Evolutionary conservation across 2,113 vertebrate genomes (phyloP), one percentile per base, ranked within the genome.

Genomic region (Ranitomeya imitator): DNA sequence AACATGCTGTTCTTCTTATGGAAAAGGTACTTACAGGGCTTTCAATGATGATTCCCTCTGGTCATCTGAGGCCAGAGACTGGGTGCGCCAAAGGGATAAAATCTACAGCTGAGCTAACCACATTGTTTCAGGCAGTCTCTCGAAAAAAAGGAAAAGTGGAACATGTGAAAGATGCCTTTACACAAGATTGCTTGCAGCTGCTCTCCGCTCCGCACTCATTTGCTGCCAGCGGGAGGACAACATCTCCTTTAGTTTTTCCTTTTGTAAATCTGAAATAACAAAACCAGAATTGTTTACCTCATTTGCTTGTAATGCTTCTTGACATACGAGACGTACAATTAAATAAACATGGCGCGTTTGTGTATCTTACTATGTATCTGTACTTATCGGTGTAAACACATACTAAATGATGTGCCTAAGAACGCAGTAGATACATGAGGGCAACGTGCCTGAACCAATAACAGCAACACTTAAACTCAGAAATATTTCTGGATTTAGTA

Each of bases 111-210:
- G 52, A 76, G 65, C 86, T 88, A 61, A 88, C 79, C 86, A 11
- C 79, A 76, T 83, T 76, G 67, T 88, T 88, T 88, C 26, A 79
- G 74, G 76, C 61, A 86, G 60, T 78, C 73, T 86, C 73, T 81
- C 57, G 57, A 76, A 80, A 45, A 31, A 80, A 74, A 45, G 78
- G 31, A 74, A 61, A 76, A 82, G 67, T 73, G 45, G 79, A 88
- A 61, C 37, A 83, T 73, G 52, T 61, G 19, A 76, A 52, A 8
- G 86, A 76, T 83, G 67, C 86, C 23, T 81, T 81, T 12, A 80
- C 78, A 87, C 61, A 59, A 81, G 77, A 87, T 87, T 87, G 77
- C 78, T 86, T 86, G 79, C 79, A 82, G 86, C 79, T 82, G 86
- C 86, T 88, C 26, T 83, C 79, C 55, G 14, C 77, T 69, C 63